These are phyloP conservation scores for Labeo catla DNA, from an alignment of 2,113 vertebrate species.

Conservation along the genomic window DNA sequence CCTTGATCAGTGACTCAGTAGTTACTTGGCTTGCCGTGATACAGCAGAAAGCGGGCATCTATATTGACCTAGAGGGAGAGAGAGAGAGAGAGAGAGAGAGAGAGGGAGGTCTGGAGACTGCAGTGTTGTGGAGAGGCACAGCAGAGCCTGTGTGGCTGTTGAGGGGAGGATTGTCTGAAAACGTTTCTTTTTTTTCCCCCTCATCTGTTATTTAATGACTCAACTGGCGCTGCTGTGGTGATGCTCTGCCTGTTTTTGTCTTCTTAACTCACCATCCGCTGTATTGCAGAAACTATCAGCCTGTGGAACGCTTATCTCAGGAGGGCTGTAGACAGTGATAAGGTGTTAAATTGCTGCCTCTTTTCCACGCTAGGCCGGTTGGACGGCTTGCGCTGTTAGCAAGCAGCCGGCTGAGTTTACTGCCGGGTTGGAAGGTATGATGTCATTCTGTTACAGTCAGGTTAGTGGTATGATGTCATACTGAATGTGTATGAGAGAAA, in stretches of 20 bases:
- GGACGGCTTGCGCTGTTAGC: neutral
- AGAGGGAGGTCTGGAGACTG: slow-evolving; percentile 49
- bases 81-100: slow-evolving; percentile 58
- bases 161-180: slow-evolving; percentile 16
- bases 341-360: slow-evolving; percentile 20
- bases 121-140: slow-evolving; percentile 38
- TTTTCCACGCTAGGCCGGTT: neutral
- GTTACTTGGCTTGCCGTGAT: slow-evolving; percentile 57
- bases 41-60: slow-evolving; percentile 64
- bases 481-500: slow-evolving; percentile 15
- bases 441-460: slow-evolving; percentile 29
- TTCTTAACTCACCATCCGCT: neutral
- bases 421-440: slow-evolving; percentile 33
- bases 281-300: slow-evolving; percentile 39
- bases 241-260: slow-evolving; percentile 19
- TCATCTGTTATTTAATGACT: slow-evolving; percentile 41
- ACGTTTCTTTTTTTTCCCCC: slow-evolving; percentile 10
- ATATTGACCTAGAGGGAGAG: slow-evolving; percentile 52
- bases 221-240: slow-evolving; percentile 20
- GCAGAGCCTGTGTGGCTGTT: slow-evolving; percentile 25
- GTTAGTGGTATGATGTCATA: slow-evolving; percentile 44
- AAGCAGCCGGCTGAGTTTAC: slow-evolving; percentile 26
- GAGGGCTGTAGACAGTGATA: slow-evolving; percentile 12
- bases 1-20: slow-evolving; percentile 39
- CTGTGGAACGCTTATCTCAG: slow-evolving; percentile 33